Conservation (phyloP, 2,888 invertebrate species). For the Drosophila atripex region DNA sequence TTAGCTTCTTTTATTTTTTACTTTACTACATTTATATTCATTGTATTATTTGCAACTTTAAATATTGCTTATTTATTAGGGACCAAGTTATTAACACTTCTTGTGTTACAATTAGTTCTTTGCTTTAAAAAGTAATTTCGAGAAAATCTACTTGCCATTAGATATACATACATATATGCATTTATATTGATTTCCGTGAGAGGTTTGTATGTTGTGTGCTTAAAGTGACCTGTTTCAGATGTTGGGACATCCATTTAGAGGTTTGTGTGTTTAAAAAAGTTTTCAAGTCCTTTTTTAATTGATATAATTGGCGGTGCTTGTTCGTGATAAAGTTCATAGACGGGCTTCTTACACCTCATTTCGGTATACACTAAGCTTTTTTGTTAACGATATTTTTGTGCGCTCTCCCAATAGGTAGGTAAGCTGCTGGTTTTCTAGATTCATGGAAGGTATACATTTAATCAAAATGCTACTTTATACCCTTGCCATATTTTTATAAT, state of each 20-base stretch:
- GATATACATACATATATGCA: slow-evolving; percentile 52
- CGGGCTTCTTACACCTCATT: slow-evolving; percentile 2
- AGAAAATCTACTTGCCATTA: slow-evolving; percentile 32
- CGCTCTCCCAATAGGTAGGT: slow-evolving; percentile 1
- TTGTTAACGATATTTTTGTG: slow-evolving; percentile 1
- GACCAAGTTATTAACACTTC: slow-evolving; percentile 40
- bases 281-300: slow-evolving; percentile 52
- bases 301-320: slow-evolving; percentile 73
- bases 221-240: slow-evolving; percentile 45
- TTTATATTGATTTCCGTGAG: slow-evolving; percentile 52
- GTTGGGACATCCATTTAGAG: slow-evolving; percentile 8
- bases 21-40: slow-evolving; percentile 19
- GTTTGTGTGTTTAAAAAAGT: slow-evolving; percentile 39
- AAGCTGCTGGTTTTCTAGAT: background rate
- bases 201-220: slow-evolving; percentile 73
- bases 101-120: slow-evolving; percentile 51
- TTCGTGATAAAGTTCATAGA: slow-evolving; percentile 14
- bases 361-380: slow-evolving; percentile 37
- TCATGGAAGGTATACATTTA: background rate
- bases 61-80: slow-evolving; percentile 55
- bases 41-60: slow-evolving; percentile 40
- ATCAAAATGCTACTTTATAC: background rate
- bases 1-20: background rate
- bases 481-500: background rate
- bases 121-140: slow-evolving; percentile 50